Conservation (phyloP, 2,797 vertebrate species). For the Pangasius krempfi region DNA sequence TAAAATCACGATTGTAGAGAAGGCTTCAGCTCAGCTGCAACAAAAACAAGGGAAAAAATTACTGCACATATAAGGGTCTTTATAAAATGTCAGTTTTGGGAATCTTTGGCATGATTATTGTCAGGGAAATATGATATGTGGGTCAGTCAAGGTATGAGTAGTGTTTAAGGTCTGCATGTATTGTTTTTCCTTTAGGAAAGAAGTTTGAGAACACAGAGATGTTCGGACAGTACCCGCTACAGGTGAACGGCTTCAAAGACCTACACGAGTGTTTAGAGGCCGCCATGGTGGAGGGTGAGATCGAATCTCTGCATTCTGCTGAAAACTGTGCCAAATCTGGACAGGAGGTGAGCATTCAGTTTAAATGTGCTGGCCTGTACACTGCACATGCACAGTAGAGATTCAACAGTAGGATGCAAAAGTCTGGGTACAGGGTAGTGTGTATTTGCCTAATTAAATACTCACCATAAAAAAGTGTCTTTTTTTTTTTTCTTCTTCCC, state of each 20-base stretch:
- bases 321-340: conserved; percentile 95
- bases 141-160: background rate
- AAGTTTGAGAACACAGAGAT: conserved; percentile 98
- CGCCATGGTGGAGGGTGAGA: conserved; percentile 98
- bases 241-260: conserved; percentile 98
- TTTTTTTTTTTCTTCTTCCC: background rate
- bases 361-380: background rate
- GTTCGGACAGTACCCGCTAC: conserved; percentile 98
- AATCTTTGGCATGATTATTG: background rate
- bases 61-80: background rate
- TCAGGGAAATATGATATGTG: no score
- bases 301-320: conserved; percentile 95
- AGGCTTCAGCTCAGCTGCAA: background rate
- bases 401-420: background rate
- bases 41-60: background rate
- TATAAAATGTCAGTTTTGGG: background rate
- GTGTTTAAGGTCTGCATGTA: background rate
- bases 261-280: conserved; percentile 98
- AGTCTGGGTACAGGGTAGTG: background rate
- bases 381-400: background rate
- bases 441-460: background rate
- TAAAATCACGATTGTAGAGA: background rate
- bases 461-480: background rate
- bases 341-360: conserved; percentile 86
- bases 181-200: conserved; percentile 79